These are phyloP conservation scores for Amblyopsis rosae DNA, from an alignment of 2,113 vertebrate species.

Conservation along the genomic window DNA sequence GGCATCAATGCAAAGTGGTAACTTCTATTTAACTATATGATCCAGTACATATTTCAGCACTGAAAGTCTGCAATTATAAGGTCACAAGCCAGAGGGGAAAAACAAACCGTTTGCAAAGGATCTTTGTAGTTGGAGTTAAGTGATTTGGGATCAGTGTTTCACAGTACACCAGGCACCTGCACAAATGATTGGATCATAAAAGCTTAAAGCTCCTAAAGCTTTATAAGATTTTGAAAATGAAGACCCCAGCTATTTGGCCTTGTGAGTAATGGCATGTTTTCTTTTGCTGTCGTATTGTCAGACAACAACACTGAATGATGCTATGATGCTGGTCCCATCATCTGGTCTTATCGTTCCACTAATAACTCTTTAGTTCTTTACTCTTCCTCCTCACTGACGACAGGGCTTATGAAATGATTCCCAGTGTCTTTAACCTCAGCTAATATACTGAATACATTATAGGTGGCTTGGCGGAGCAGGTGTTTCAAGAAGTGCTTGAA, in stretches of 20 bases:
- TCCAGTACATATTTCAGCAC: neutral
- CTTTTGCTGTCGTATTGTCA: neutral
- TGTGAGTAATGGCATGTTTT: constrained; percentile 1
- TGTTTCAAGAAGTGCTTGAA: constrained; percentile 26
- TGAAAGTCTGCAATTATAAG: neutral
- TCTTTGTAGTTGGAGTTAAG: neutral
- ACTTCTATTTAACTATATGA: constrained; percentile 1
- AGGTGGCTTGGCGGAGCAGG: constrained; percentile 4
- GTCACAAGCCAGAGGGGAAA: neutral
- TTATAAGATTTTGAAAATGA: constrained; percentile 8
- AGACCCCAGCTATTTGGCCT: neutral
- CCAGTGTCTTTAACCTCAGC: neutral
- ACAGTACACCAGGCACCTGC: constrained; percentile 1
- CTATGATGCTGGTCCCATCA: neutral
- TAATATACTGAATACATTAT: constrained; percentile 30
- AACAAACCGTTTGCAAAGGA: no score
- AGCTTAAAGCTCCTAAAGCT: neutral
- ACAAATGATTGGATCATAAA: neutral
- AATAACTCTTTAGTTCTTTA: constrained; percentile 28
- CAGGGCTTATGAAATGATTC: constrained; percentile 3
- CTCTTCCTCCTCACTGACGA: constrained; percentile 25
- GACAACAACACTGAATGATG: constrained; percentile 4
- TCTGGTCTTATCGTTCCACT: no score
- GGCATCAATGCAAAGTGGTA: neutral
- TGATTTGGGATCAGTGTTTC: constrained; percentile 2